Evolutionary conservation across 2,888 invertebrate species (phyloP).

Genomic region (Rhopalosiphum nymphaeae): DNA sequence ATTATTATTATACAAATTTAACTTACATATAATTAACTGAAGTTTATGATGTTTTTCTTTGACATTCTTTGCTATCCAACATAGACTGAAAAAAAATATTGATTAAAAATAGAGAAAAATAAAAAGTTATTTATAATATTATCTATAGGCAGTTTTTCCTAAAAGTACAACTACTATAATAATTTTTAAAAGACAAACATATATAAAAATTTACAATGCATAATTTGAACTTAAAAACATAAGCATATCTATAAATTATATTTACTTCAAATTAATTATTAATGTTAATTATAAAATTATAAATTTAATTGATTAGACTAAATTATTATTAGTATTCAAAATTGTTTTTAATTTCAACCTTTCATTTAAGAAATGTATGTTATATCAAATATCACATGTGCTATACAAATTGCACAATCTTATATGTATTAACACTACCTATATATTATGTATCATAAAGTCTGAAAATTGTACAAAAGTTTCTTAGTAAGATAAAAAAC

Average conservation of each 20-base stretch:
- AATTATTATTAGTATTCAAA: not conserved
- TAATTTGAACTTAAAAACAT: not conserved
- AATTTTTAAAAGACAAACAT: not conserved
- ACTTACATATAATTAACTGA: not conserved
- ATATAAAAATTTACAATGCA: not conserved
- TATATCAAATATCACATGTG: not conserved
- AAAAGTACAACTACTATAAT: not conserved
- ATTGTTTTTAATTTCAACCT: not conserved
- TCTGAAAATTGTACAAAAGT: not conserved
- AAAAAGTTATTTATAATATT: not conserved
- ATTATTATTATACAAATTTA: not conserved
- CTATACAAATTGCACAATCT: not conserved
- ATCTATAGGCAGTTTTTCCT: not conserved
- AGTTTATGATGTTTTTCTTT: not conserved
- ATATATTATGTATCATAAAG: not conserved
- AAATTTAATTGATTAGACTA: not conserved
- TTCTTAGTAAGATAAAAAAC: not conserved
- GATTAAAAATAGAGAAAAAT: not conserved
- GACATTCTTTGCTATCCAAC: not conserved
- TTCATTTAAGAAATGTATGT: not conserved
- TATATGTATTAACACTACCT: not conserved
- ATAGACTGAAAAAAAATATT: not conserved
- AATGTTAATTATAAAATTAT: not conserved
- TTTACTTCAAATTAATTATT: not conserved
- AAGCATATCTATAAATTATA: not conserved